Evolutionary conservation across 92 coral and sea anemone genomes (phyloP).

Genomic region (Zoanthus gigantus): DNA sequence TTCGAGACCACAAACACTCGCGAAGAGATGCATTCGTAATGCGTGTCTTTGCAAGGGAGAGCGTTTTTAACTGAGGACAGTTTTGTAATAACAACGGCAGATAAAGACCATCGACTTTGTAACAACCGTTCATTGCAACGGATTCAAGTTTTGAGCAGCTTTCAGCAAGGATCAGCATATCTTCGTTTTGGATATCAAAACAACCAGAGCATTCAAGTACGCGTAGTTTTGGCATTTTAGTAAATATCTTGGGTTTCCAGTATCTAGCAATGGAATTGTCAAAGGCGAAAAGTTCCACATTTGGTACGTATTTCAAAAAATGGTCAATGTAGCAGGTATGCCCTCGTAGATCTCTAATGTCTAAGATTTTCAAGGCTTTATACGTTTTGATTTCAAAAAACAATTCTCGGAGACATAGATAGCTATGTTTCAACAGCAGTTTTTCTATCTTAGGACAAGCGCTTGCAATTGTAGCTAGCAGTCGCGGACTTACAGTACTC

Average conservation of each 20-base stretch:
- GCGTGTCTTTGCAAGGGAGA: conserved; percentile 77
- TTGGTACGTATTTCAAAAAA: conserved; percentile 48
- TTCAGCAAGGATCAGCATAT: conserved; percentile 62
- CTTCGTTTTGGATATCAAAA: conserved; percentile 68
- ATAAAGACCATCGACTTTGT: conserved; percentile 61
- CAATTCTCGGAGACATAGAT: neutral
- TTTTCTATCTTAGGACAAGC: conserved; percentile 46
- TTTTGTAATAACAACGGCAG: conserved; percentile 66
- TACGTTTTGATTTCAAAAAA: conserved; percentile 30
- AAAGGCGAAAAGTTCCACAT: conserved; percentile 74
- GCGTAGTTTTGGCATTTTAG: conserved; percentile 64
- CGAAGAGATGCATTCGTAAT: conserved; percentile 60
- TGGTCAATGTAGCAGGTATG: conserved; percentile 21
- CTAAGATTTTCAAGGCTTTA: conserved; percentile 23
- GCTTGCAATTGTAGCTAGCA: conserved; percentile 18
- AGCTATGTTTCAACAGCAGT: conserved; percentile 27
- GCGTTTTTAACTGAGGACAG: conserved; percentile 61
- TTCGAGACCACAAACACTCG: conserved; percentile 56
- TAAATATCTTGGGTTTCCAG: conserved; percentile 71
- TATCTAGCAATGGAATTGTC: conserved; percentile 73
- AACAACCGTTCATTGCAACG: conserved; percentile 76
- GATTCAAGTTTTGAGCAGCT: conserved; percentile 71
- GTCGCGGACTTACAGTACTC: conserved; percentile 9
- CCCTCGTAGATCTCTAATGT: conserved; percentile 31
- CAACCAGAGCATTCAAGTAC: conserved; percentile 80